Percentiles rank a stretch among this genome's conserved stretches.
These are phyloP conservation scores for Hapalemur alaotrensis DNA, from an alignment of 2,797 vertebrate species.

Conservation along the genomic window DNA sequence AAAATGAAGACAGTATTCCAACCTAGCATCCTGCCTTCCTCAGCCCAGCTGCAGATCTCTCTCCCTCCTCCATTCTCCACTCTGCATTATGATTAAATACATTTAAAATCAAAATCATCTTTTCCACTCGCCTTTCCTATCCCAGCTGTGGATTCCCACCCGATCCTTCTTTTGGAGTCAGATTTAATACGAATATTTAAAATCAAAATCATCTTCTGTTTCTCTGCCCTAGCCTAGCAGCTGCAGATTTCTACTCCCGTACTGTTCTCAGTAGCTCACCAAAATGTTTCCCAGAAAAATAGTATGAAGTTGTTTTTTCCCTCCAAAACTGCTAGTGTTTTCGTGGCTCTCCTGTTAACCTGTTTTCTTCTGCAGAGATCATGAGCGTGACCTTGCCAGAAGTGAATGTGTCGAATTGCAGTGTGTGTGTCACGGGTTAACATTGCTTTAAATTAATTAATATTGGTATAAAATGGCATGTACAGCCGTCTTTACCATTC, in stretches of 20 bases:
- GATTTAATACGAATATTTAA: conserved; percentile 78
- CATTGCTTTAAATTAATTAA: conserved; percentile 35
- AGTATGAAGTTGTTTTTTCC: conserved; percentile 47
- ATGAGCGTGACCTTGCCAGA: not conserved
- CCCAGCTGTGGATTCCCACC: conserved; percentile 83
- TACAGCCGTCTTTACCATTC: not conserved
- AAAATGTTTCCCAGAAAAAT: conserved; percentile 74
- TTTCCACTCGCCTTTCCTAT: conserved; percentile 75
- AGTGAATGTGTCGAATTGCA: not conserved
- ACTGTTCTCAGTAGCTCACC: conserved; percentile 65
- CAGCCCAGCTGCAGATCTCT: conserved; percentile 76
- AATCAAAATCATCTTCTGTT: conserved; percentile 78
- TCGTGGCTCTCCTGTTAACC: conserved; percentile 10
- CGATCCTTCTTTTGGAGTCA: conserved; percentile 75
- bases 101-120: conserved; percentile 79
- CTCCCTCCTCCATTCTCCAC: conserved; percentile 18
- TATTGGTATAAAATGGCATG: not conserved
- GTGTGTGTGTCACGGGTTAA: not conserved
- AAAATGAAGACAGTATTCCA: conserved; percentile 35
- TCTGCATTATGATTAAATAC: conserved; percentile 75
- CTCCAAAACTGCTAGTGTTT: conserved; percentile 22
- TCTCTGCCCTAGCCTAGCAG: conserved; percentile 71
- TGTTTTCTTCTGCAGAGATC: conserved; percentile 20
- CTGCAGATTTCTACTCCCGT: conserved; percentile 76
- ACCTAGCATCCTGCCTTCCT: not conserved